Percentiles rank a stretch among this genome's conserved stretches.
Evolutionary conservation across 2,113 vertebrate genomes (phyloP).

Genomic region (Gavia stellata): DNA sequence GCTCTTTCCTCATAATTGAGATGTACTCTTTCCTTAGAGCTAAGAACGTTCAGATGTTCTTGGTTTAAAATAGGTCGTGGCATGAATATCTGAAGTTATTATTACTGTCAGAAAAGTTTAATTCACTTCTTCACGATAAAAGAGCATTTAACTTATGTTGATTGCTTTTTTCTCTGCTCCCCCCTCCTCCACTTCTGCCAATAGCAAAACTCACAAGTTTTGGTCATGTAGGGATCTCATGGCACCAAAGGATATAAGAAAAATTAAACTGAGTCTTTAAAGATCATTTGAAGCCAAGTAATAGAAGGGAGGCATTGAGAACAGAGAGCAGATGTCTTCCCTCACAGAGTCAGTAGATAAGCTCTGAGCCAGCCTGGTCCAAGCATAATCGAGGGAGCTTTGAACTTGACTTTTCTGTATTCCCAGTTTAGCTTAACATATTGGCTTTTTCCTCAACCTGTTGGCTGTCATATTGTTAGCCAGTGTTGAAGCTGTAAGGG

Average conservation of each 20-base stretch:
- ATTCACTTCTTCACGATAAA: not conserved
- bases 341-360: constrained; percentile 36
- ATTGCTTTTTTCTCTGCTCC: constrained; percentile 8
- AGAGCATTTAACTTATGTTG: constrained; percentile 7
- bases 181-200: constrained; percentile 11
- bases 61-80: not conserved
- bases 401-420: constrained; percentile 22
- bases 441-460: not conserved
- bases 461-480: constrained; percentile 73
- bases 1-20: not conserved
- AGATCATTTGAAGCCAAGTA: constrained; percentile 40
- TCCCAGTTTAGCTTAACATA: not conserved
- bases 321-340: constrained; percentile 39
- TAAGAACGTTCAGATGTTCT: not conserved
- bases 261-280: constrained; percentile 49
- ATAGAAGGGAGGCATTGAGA: constrained; percentile 21
- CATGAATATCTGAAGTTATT: constrained; percentile 4
- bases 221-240: constrained; percentile 36
- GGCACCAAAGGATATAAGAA: constrained; percentile 42
- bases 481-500: constrained; percentile 72
- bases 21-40: not conserved
- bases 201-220: constrained; percentile 29
- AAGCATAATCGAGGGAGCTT: constrained; percentile 4
- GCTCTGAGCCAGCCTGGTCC: constrained; percentile 8
- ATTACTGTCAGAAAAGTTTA: constrained; percentile 17